Percentiles rank a stretch among this genome's conserved stretches.
phyloP scores from a whole-genome alignment of 2,888 invertebrate genomes.

The Syrista parreyssii region DNA sequence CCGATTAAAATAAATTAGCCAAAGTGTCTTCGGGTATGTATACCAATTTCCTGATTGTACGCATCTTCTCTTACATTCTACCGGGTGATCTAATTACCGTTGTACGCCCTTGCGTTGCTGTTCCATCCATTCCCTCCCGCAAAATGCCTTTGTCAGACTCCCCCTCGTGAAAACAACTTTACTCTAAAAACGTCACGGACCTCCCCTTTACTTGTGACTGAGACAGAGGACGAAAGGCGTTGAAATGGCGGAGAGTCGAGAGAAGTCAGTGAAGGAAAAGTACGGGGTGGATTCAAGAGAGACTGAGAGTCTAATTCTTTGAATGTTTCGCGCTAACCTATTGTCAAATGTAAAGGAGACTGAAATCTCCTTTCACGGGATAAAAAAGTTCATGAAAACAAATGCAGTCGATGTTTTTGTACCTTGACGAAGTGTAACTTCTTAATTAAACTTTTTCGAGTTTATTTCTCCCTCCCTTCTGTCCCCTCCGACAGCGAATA shows the following conservation, averaged over 20 bases:
- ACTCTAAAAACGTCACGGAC: not conserved
- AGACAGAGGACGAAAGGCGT: not conserved
- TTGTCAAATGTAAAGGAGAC: not conserved
- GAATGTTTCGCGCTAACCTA: not conserved
- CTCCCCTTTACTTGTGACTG: not conserved
- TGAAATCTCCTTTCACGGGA: not conserved
- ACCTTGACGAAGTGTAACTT: not conserved
- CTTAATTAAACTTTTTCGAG: not conserved
- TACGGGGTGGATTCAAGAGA: not conserved
- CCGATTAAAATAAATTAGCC: conserved; percentile 54
- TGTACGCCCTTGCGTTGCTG: conserved; percentile 28
- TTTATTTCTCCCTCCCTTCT: not conserved
- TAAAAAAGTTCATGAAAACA: not conserved
- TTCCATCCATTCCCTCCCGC: conserved; percentile 2
- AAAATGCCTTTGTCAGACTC: not conserved
- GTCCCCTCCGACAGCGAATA: not conserved
- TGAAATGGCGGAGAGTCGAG: not conserved
- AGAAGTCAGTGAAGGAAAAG: not conserved
- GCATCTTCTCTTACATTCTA: conserved; percentile 17
- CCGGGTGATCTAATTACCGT: conserved; percentile 18
- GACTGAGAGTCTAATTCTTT: not conserved
- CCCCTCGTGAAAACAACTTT: conserved; percentile 4
- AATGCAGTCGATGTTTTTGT: not conserved
- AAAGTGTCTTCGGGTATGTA: conserved; percentile 35
- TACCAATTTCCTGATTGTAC: conserved; percentile 51